Evolutionary conservation across 2,888 invertebrate genomes (phyloP), one percentile per base, ranked within the genome.

Genomic region (Diarsia dahlii): DNA sequence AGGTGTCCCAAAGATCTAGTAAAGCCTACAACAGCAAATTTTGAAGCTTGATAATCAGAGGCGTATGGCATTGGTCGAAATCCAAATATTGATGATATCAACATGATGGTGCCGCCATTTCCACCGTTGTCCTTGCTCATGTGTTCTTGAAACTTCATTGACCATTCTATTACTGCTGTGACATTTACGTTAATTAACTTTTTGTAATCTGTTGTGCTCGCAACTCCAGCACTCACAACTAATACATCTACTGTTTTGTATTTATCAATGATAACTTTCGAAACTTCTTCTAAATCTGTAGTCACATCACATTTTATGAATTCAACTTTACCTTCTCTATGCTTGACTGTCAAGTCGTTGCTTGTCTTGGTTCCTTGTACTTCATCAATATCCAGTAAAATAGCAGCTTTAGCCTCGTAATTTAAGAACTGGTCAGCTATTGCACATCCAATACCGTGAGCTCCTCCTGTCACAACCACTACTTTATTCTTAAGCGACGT

Each of bases 61-160:
- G 28, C 0, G 45, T 62, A 85, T n/a, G 78, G 83, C 8, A n/a
- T 20, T 0, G 71, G 9, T 50, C 77, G 73, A 34, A 78, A 87
- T n/a, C 86, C 87, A 52, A 78, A 84, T 50, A 86, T 87, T 13
- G 87, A 87, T 12, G 84, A 95, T 56, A 97, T 94, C 89, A 97
- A 97, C 28, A 97, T 94, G 63, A 97, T 95, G 3, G 95, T 94
- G 13, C 97, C 97, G 1, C 97, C 97, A 52, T 91, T 88, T 5
- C 97, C 97, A 2, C 95, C 94, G 39, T 93, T 94, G 81, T 96
- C 93, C 64, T 91, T 94, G 23, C 96, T 93, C 96, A 97, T 96
- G 87, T 95, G 93, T 68, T 97, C 93, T 71, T 96, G 90, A 46
- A 95, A 97, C 48, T 97, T 91, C 48, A 96, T 85, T 0, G 94